phyloP scores from a whole-genome alignment of 2,888 invertebrate species.

The Aphodius granarius region DNA sequence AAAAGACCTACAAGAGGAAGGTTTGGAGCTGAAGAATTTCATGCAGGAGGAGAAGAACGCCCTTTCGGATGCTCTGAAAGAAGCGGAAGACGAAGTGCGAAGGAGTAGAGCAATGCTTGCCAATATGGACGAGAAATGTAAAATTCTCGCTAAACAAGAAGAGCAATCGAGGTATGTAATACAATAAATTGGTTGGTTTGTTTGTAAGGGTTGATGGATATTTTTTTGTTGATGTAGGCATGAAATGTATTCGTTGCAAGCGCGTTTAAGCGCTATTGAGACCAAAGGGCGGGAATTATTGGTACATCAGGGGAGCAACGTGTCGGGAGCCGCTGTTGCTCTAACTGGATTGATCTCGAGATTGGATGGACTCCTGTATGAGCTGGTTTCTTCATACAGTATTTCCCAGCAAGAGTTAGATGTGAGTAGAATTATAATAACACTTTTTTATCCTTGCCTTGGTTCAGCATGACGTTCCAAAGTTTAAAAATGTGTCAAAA shows the following conservation, averaged over 20 bases:
- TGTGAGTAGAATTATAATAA: slow-evolving; percentile 50
- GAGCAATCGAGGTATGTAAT: slow-evolving; percentile 71
- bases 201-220: not conserved
- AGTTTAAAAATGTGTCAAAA: no score
- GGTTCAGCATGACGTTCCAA: no score
- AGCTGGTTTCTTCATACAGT: slow-evolving; percentile 70
- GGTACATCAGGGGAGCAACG: slow-evolving; percentile 69
- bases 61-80: slow-evolving; percentile 76
- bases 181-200: not conserved
- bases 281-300: slow-evolving; percentile 65
- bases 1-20: slow-evolving; percentile 77
- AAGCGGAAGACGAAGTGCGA: slow-evolving; percentile 69
- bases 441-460: not conserved
- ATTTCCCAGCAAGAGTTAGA: slow-evolving; percentile 77
- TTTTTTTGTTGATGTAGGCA: slow-evolving; percentile 54
- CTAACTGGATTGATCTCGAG: slow-evolving; percentile 69
- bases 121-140: slow-evolving; percentile 70
- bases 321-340: slow-evolving; percentile 70
- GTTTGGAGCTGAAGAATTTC: slow-evolving; percentile 84
- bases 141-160: slow-evolving; percentile 75
- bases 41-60: slow-evolving; percentile 83
- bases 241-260: slow-evolving; percentile 67
- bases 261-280: slow-evolving; percentile 66
- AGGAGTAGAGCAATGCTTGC: slow-evolving; percentile 44
- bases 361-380: slow-evolving; percentile 71